Base-by-base conservation (phyloP, 2,113 vertebrate species). In the Calcarius ornatus region DNA sequence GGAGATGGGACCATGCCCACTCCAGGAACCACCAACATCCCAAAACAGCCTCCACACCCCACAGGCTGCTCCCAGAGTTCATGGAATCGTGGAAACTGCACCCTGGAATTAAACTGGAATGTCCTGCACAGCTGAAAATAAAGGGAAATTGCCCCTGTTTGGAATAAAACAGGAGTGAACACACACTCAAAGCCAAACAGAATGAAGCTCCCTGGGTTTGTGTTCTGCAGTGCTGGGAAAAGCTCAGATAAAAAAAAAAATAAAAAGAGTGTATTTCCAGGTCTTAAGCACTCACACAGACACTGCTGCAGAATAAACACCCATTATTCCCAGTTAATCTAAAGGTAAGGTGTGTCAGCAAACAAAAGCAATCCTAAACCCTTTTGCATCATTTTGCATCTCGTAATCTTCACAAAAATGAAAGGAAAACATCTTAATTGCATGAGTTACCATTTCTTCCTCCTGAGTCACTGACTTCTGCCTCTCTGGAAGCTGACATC, bases 71-170 rank as follows among this genome's bases (percentile, higher is more conserved):
- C 5, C 80, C 60, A 48, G 63, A 57, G 17, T 2, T 37, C 27
- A 4, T 3, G 28, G 51, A 17, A 47, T 53, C 21, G 2, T 5
- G 33, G 73, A 23, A 37, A 22, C 20, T 10, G 40, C 35, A 5
- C 61, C 33, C 3, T 16, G 45, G 37, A 25, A 43, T 53, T 12
- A 18, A 61, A 25, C 21, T 50, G 1, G 0, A 48, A 12, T 2
- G 16, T 4, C 48, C n/a, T 12, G 21, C 79, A 12, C 7, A 7
- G 73, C 30, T 60, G 70, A 56, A 72, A n/a, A 40, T 2, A 25
- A 78, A 43, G 80, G 45, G 53, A 56, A 80, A 61, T 25, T 11
- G n/a, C 7, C 45, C 24, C 0, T 24, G 0, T 19, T 57, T 28
- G 64, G 59, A 84, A n/a, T 10, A 31, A 35, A 71, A 47, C 0